Evolutionary conservation across 2,113 vertebrate species (phyloP), one percentile per base, ranked within the genome.

Genomic region (Tichodroma muraria): DNA sequence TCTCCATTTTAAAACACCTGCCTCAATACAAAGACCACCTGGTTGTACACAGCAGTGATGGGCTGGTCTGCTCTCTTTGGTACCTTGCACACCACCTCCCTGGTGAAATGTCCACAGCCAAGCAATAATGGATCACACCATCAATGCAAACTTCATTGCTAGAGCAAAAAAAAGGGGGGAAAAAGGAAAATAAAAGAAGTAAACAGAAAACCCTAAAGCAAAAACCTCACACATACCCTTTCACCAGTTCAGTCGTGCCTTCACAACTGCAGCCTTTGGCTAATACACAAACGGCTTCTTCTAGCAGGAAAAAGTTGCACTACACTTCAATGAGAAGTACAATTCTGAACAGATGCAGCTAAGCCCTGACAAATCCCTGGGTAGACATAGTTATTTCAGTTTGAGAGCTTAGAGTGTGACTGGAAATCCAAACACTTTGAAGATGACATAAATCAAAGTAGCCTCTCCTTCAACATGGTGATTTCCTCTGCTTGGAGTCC

Each of bases 271-370:
- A 86, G 53, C 18, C 21, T 83, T 63, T 69, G n/a, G 33, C 54
- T 44, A 31, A 59, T 28, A 77, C 4, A 45, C 69, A 87, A 66
- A 80, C 12, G n/a, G 37, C 22, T 76, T 40, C 50, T 81, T 54
- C 45, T 22, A 91, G 78, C 52, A 71, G 78, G 33, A 69, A 38
- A 84, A 77, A 53, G 18, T n/a, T 90, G 71, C 33, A 38, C 11
- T 69, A 2, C n/a, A n/a, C 61, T 83, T 73, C 83, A 80, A 4
- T 38, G 59, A 86, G 50, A 92, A 38, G 38, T 38, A 86, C 86
- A 90, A 86, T 78, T 80, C 84, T 86, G 83, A 95, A 88, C 80
- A 94, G 89, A 94, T 94, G 86, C 54, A 80, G 80, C n/a, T 93
- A 86, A 94, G 69, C 64, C 68, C 64, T 85, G 93, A 84, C 83